Base-by-base conservation (phyloP, 1,140 invertebrate species). In the Drosophila persimilis region DNA sequence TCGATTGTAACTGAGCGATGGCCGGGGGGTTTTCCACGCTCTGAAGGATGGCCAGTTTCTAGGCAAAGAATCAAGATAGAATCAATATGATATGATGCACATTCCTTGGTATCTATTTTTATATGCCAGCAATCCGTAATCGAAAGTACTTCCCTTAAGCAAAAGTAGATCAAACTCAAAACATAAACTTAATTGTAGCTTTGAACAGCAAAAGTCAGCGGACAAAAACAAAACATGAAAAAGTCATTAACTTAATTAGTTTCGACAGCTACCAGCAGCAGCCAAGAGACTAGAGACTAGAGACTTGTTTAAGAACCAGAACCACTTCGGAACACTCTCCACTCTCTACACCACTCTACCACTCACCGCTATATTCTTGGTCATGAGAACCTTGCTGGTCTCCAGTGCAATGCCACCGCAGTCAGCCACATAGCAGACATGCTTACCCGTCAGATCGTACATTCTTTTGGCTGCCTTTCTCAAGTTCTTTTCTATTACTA, bases 371-470 rank as follows among this genome's bases (percentile, higher is more conserved):
- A 90, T 89, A 61, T 86, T 89, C 62, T 84, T 89, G 51, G 71
- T 86, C 75, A 89, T 77, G 29, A 90, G 72, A 57, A 86, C 69
- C 62, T 90, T 90, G 55, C 89, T 90, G 17, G 89, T 83, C 65
- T 90, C 89, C 35, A 89, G 62, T 9, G 84, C 81, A 50, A 90
- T 86, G 24, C 89, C 89, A 15, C 89, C 89, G 60, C 89, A 90
- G 54, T 90, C 89, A 41, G 89, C 89, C 41, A 90, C 84, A 86
- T 90, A 90, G 60, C 85, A 85, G 41, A 90, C 71, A 73, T 90
- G 71, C 63, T 90, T 90, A 2, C 89, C 89, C 44, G 63, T 64
- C 39, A 90, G 54, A 64, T 90, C 76, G 64, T 60, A 88, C 89
- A 90, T 89, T 65, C 51, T 85, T 56, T 69, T 66, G 9, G 11